Percentiles rank a stretch among this genome's conserved stretches.
Evolutionary conservation across 2,113 vertebrate species (phyloP).

Genomic region (Oryzias curvinotus): DNA sequence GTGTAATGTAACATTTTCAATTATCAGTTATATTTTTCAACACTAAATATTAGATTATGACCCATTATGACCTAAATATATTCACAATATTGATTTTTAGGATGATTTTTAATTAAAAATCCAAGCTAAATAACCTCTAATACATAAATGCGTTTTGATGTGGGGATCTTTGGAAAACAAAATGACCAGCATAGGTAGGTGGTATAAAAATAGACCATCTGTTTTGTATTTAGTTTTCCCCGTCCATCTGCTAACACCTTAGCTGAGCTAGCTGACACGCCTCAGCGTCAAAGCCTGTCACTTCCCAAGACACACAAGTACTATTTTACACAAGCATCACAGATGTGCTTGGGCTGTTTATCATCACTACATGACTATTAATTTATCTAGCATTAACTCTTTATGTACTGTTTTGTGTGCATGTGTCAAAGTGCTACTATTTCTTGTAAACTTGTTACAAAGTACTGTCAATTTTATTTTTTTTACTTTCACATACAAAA

Average conservation of each 20-base stretch:
- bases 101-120: background rate
- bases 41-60: too few species aligned
- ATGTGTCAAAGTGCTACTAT: too few species aligned
- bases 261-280: slow-evolving; percentile 53
- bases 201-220: slow-evolving; percentile 47
- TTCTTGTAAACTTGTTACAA: too few species aligned
- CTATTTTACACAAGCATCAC: slow-evolving; percentile 43
- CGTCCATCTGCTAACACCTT: slow-evolving; percentile 66
- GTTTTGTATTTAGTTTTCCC: slow-evolving; percentile 52
- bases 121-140: background rate
- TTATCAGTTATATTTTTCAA: too few species aligned
- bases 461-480: too few species aligned
- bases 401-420: background rate
- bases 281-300: slow-evolving; percentile 50
- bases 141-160: slow-evolving; percentile 12
- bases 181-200: slow-evolving; percentile 53
- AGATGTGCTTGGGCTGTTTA: slow-evolving; percentile 38
- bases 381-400: slow-evolving; percentile 30
- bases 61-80: too few species aligned
- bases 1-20: too few species aligned
- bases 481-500: too few species aligned
- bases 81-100: too few species aligned
- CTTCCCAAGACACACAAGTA: slow-evolving; percentile 34
- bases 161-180: slow-evolving; percentile 34
- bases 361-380: slow-evolving; percentile 42